phyloP scores from a whole-genome alignment of 1,140 invertebrate species.

The Sycobia sp. region DNA sequence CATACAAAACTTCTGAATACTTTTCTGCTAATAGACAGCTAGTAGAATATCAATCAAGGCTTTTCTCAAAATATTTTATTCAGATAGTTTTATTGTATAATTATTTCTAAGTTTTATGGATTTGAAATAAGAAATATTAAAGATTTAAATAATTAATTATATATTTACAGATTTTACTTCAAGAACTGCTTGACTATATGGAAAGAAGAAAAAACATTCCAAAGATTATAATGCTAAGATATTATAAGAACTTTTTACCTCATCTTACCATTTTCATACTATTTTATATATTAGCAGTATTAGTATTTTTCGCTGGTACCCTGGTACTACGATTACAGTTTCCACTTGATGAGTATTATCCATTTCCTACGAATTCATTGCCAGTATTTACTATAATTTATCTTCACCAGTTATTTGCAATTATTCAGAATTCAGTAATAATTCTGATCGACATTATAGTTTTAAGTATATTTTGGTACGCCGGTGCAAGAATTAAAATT shows the following conservation, averaged over 20 bases:
- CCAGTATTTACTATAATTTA: constrained; percentile 28
- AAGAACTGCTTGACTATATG: constrained; percentile 5
- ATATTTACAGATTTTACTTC: constrained; percentile 3
- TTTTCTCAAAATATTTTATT: no score
- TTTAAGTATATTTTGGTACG: constrained; percentile 39
- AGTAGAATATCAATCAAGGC: no score
- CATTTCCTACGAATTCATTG: constrained; percentile 35
- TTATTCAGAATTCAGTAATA: constrained; percentile 31
- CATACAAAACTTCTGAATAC: no score
- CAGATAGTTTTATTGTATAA: no score
- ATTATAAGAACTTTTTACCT: background rate
- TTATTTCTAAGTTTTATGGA: no score
- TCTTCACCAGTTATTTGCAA: constrained; percentile 33
- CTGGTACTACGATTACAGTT: constrained; percentile 33
- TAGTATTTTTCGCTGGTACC: constrained; percentile 25
- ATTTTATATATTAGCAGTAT: background rate
- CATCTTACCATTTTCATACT: background rate
- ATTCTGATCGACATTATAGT: constrained; percentile 35
- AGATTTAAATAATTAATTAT: no score
- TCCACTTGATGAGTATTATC: constrained; percentile 36
- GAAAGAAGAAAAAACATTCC: background rate
- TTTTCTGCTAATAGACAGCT: no score
- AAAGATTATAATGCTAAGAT: background rate
- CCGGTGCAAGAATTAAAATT: constrained; percentile 39
- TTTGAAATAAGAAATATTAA: no score